These are phyloP conservation scores for Slavum lentiscoides DNA, from an alignment of 2,888 invertebrate genomes.

Conservation along the genomic window DNA sequence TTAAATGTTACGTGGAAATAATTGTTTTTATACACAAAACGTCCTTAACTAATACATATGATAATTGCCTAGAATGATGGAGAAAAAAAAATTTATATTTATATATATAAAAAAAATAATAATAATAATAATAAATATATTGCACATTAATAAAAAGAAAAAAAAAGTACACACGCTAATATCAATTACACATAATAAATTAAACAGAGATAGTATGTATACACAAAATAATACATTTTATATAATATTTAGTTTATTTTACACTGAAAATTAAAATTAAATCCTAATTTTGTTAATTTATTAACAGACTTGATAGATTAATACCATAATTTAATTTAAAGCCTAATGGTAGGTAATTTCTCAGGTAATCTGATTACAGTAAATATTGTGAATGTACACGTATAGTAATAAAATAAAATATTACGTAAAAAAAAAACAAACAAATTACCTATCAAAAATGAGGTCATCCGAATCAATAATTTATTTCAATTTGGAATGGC, in stretches of 20 bases:
- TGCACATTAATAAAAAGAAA: constrained; percentile 42
- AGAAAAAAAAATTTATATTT: not conserved
- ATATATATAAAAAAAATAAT: constrained; percentile 31
- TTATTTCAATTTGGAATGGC: constrained; percentile 16
- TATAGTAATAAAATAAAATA: not conserved
- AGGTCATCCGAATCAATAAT: constrained; percentile 4
- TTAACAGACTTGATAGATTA: constrained; percentile 44
- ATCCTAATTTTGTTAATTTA: constrained; percentile 40
- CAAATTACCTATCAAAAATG: constrained; percentile 14
- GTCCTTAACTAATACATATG: constrained; percentile 31
- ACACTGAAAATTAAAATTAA: constrained; percentile 4
- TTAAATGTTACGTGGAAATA: constrained; percentile 27
- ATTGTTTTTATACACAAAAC: constrained; percentile 26
- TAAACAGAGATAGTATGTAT: not conserved
- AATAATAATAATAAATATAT: constrained; percentile 49
- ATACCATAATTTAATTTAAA: constrained; percentile 43
- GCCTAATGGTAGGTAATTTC: constrained; percentile 46
- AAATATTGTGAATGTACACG: constrained; percentile 3
- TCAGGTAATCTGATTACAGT: constrained; percentile 30
- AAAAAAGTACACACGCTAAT: constrained; percentile 45
- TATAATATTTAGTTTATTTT: constrained; percentile 17
- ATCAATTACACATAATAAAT: constrained; percentile 42
- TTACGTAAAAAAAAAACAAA: constrained; percentile 14
- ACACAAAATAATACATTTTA: not conserved
- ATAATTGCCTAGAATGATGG: constrained; percentile 45